Evolutionary conservation across 2,888 invertebrate species (phyloP).

Genomic region (Caenorhabditis macrosperma): DNA sequence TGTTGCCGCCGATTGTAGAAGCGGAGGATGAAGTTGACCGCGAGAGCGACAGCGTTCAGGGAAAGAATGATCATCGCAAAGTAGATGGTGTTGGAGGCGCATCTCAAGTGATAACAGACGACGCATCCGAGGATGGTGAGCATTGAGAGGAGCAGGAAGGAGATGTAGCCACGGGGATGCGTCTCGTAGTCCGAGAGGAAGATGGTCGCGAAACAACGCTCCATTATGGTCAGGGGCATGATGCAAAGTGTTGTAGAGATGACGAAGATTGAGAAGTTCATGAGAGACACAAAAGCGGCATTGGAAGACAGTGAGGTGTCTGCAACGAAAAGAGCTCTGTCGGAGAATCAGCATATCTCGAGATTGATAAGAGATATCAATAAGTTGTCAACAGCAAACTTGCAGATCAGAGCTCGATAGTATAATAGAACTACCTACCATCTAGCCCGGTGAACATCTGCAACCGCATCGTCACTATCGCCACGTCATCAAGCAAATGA

Average conservation of each 20-base stretch:
- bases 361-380: too few relatives aligned
- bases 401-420: too few relatives aligned
- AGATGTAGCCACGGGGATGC: neutral
- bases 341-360: too few relatives aligned
- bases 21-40: slow-evolving; percentile 1
- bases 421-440: too few relatives aligned
- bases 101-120: slow-evolving; percentile 3
- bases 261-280: slow-evolving; percentile 17
- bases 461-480: slow-evolving; percentile 24
- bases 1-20: slow-evolving; percentile 14
- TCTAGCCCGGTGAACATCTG: slow-evolving; percentile 15
- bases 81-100: slow-evolving; percentile 9
- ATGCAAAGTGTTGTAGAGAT: slow-evolving; percentile 10
- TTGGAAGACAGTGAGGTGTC: neutral
- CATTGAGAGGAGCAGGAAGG: neutral
- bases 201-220: slow-evolving; percentile 32
- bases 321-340: too few relatives aligned
- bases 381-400: too few relatives aligned
- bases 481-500: slow-evolving; percentile 25
- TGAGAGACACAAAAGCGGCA: neutral
- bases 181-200: slow-evolving; percentile 23
- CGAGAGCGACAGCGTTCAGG: slow-evolving; percentile 14
- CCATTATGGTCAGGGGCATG: slow-evolving; percentile 23
- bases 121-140: slow-evolving; percentile 4
- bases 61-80: slow-evolving; percentile 1